A percentile compares a stretch with the other conserved stretches of the same genome.
phyloP scores from a whole-genome alignment of 2,888 invertebrate species.

The Andrena flavipes region DNA sequence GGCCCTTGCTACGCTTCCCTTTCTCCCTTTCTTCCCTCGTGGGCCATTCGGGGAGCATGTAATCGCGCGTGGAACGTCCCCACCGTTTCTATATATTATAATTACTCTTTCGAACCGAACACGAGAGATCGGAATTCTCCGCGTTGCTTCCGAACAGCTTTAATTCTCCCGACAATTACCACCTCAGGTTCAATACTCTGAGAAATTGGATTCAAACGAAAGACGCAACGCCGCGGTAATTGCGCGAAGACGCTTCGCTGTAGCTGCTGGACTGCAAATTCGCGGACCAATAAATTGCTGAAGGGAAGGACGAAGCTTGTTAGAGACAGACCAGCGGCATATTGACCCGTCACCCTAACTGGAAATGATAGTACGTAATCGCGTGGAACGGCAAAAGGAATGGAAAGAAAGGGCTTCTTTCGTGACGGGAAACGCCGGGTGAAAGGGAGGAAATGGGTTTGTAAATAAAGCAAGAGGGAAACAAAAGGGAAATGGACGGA shows the following conservation, averaged over 20 bases:
- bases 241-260: neutral
- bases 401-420: conserved; percentile 35
- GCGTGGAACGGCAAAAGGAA: conserved; percentile 47
- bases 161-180: neutral
- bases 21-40: conserved; percentile 12
- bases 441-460: conserved; percentile 12
- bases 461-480: conserved; percentile 34
- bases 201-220: neutral
- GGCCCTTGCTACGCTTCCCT: conserved; percentile 8
- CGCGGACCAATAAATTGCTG: conserved; percentile 33
- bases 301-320: conserved; percentile 36
- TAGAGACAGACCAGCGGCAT: conserved; percentile 49
- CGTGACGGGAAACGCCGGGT: conserved; percentile 20
- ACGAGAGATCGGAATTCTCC: neutral
- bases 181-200: neutral
- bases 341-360: conserved; percentile 66
- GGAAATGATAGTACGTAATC: conserved; percentile 69
- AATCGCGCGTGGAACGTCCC: conserved; percentile 40
- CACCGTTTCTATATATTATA: conserved; percentile 8
- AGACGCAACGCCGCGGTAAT: neutral
- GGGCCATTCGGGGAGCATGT: conserved; percentile 29
- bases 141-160: neutral
- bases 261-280: neutral
- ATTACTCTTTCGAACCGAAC: neutral
- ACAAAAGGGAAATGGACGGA: neutral